Percentiles rank a stretch among this genome's conserved stretches.
These are phyloP conservation scores for Leptobrachium leishanense DNA, from an alignment of 2,113 vertebrate genomes.

Conservation along the genomic window DNA sequence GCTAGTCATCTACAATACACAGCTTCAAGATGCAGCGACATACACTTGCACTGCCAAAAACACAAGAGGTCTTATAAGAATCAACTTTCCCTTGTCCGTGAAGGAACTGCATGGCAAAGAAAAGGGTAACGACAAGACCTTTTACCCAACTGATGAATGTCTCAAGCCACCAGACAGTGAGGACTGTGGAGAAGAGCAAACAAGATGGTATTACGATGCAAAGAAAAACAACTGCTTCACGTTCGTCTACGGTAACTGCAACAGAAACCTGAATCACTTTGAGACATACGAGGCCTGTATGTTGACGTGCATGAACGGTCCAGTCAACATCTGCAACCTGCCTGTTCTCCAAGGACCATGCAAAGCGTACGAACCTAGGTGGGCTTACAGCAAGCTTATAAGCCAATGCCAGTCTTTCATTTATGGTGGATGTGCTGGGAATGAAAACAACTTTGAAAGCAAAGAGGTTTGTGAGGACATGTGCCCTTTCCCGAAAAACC, in stretches of 20 bases:
- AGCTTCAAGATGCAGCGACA: conserved; percentile 79
- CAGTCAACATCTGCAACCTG: conserved; percentile 79
- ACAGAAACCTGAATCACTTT: conserved; percentile 81
- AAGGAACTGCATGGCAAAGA: conserved; percentile 61
- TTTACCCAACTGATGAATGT: conserved; percentile 79
- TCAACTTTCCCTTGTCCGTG: conserved; percentile 81
- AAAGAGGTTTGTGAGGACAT: conserved; percentile 87
- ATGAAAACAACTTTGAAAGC: conserved; percentile 94
- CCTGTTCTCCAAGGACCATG: conserved; percentile 88
- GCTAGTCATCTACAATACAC: conserved; percentile 91
- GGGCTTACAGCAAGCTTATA: conserved; percentile 84
- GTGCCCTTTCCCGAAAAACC: conserved; percentile 86
- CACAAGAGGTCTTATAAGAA: conserved; percentile 73
- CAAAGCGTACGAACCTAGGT: conserved; percentile 87
- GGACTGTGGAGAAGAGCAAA: conserved; percentile 83
- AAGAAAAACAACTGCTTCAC: conserved; percentile 91
- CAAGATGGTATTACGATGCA: conserved; percentile 86
- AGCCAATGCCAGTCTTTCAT: conserved; percentile 90
- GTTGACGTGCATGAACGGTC: conserved; percentile 83
- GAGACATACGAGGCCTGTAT: conserved; percentile 84
- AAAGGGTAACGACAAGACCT: conserved; percentile 68
- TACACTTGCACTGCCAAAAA: conserved; percentile 89
- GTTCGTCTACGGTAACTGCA: conserved; percentile 79
- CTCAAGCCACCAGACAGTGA: conserved; percentile 75
- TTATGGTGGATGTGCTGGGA: conserved; percentile 90